These are phyloP conservation scores for Montipora capitata DNA, from an alignment of 92 coral and sea anemone genomes.

Conservation along the genomic window DNA sequence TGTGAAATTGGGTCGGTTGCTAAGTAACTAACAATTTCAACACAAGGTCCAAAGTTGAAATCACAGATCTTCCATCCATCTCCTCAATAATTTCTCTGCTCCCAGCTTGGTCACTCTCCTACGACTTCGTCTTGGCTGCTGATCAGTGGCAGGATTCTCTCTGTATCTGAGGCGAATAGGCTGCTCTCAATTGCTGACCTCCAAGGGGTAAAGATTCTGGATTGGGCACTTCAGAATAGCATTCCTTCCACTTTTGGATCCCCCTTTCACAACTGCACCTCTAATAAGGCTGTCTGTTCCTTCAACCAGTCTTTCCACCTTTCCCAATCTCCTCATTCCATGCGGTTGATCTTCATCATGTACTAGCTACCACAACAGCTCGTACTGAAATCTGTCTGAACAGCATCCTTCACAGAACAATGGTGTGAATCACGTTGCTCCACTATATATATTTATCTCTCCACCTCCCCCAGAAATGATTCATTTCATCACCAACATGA, in stretches of 20 bases:
- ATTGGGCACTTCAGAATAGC: slow-evolving; percentile 25
- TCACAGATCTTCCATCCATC: no score
- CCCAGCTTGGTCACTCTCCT: slow-evolving; percentile 9
- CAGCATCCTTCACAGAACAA: not conserved
- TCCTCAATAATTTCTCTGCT: no score
- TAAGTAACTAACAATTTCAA: no score
- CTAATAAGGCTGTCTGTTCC: slow-evolving; percentile 41
- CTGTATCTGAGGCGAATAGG: not conserved
- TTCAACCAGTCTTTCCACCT: slow-evolving; percentile 2
- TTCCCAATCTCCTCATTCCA: slow-evolving; percentile 47
- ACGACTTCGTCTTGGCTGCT: slow-evolving; percentile 17
- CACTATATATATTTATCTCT: slow-evolving; percentile 20
- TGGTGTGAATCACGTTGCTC: slow-evolving; percentile 25
- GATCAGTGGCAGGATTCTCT: not conserved
- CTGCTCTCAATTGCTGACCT: not conserved
- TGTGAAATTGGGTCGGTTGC: no score
- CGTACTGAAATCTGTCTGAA: not conserved
- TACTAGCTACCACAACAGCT: slow-evolving; percentile 20
- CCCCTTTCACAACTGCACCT: slow-evolving; percentile 40
- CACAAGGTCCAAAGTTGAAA: no score
- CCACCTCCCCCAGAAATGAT: slow-evolving; percentile 45
- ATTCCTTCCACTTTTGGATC: not conserved
- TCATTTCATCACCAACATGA: slow-evolving; percentile 25
- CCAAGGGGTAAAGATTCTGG: slow-evolving; percentile 15
- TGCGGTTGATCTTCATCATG: slow-evolving; percentile 55